phyloP scores from a whole-genome alignment of 2,888 invertebrate species.

The Molanna angustata region DNA sequence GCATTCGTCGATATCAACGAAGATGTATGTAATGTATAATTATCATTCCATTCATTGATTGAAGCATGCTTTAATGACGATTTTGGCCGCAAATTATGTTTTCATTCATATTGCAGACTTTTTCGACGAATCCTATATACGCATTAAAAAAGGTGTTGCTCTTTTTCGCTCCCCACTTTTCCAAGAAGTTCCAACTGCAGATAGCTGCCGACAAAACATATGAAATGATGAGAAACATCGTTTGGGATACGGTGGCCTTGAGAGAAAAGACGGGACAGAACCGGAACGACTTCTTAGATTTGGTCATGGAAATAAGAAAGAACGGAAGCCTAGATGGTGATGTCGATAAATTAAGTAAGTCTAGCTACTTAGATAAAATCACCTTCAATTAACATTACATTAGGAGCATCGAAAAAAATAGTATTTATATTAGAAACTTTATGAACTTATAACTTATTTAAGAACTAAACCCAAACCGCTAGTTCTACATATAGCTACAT shows the following conservation, averaged over 20 bases:
- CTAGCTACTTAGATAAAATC: too few species aligned
- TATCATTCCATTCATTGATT: too few species aligned
- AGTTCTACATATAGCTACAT: too few species aligned
- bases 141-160: slow-evolving; percentile 13
- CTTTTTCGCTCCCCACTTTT: slow-evolving; percentile 19
- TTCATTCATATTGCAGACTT: slow-evolving; percentile 5
- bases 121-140: slow-evolving; percentile 10
- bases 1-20: slow-evolving; percentile 18
- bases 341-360: slow-evolving; percentile 15
- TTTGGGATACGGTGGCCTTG: slow-evolving; percentile 29
- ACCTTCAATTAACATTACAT: too few species aligned
- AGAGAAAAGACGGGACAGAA: slow-evolving; percentile 32
- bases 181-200: slow-evolving; percentile 8
- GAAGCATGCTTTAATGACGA: too few species aligned
- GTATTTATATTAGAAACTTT: too few species aligned
- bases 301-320: slow-evolving; percentile 34
- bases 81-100: background rate
- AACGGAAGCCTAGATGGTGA: slow-evolving; percentile 25
- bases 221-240: slow-evolving; percentile 31
- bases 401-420: too few species aligned
- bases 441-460: too few species aligned
- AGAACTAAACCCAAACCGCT: too few species aligned
- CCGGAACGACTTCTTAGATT: slow-evolving; percentile 35
- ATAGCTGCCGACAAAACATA: slow-evolving; percentile 21
- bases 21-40: slow-evolving; percentile 9